Conservation (phyloP, 2,113 vertebrate genomes). For the Trematomus loennbergii region DNA sequence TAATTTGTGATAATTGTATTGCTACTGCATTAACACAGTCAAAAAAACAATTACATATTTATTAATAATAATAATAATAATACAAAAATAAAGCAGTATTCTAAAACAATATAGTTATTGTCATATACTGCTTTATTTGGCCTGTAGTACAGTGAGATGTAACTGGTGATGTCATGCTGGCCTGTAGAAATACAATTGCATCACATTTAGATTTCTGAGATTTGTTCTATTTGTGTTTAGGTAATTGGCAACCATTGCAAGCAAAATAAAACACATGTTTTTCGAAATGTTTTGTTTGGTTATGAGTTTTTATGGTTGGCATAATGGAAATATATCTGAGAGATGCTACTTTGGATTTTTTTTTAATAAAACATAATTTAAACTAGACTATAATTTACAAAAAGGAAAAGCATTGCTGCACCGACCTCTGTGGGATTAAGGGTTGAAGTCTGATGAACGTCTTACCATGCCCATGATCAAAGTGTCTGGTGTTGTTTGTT, state of each 20-base stretch:
- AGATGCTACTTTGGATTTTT: neutral
- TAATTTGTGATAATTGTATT: neutral
- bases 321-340: neutral
- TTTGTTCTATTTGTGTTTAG: no score
- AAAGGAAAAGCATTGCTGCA: neutral
- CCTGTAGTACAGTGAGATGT: neutral
- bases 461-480: neutral
- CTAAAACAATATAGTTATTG: no score
- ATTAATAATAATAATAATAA: no score
- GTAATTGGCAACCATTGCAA: neutral
- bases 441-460: constrained; percentile 1
- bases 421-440: constrained; percentile 6
- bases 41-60: no score
- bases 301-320: neutral
- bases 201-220: neutral
- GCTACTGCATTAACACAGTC: no score
- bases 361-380: neutral
- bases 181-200: neutral
- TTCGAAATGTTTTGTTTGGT: neutral
- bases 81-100: no score
- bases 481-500: neutral
- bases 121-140: neutral
- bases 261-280: neutral
- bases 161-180: neutral
- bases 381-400: neutral